Conservation (phyloP, 2,888 invertebrate species). For the Calameuta idolon region DNA sequence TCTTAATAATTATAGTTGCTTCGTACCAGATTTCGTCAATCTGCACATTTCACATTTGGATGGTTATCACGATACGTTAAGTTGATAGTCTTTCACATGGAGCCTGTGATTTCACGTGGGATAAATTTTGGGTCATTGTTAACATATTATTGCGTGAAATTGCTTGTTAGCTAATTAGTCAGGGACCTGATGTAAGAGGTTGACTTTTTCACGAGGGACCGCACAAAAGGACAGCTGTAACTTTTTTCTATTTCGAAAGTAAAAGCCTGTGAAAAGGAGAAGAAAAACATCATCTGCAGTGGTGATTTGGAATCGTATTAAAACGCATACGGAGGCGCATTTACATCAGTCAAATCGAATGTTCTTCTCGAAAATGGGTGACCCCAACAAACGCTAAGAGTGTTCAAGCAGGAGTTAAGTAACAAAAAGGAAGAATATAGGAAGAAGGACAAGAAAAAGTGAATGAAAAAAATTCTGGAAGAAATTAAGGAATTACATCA, state of each 20-base stretch:
- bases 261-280: background rate
- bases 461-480: constrained; percentile 21
- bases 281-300: background rate
- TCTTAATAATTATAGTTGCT: background rate
- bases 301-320: background rate
- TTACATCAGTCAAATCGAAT: constrained; percentile 6
- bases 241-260: background rate
- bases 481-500: constrained; percentile 39
- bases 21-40: background rate
- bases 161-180: constrained; percentile 1
- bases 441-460: constrained; percentile 13
- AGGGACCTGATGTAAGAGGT: background rate
- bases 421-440: background rate
- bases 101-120: background rate
- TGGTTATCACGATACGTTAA: background rate
- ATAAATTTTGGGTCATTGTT: background rate
- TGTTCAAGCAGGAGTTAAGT: background rate
- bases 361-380: background rate
- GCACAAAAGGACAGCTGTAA: background rate
- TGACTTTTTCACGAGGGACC: background rate
- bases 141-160: background rate
- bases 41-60: background rate
- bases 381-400: background rate
- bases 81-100: background rate
- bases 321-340: constrained; percentile 26